Percentiles rank a stretch among this genome's conserved stretches.
phyloP scores from a whole-genome alignment of 2,888 invertebrate species.

The Nemurella pictetii region DNA sequence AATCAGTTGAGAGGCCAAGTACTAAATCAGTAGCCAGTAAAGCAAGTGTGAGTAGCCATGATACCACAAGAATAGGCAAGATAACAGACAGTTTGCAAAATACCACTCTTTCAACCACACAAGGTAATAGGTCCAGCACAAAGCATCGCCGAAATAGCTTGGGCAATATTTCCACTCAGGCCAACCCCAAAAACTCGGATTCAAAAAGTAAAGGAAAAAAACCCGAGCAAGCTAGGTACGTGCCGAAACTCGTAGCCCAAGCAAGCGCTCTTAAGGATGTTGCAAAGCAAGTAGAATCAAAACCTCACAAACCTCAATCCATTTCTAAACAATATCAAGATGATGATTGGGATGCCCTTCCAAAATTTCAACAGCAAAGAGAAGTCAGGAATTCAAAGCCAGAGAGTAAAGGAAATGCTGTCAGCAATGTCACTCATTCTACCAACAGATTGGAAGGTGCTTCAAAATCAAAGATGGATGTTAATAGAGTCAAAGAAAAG shows the following conservation, averaged over 20 bases:
- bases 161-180: conserved; percentile 27
- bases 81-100: conserved; percentile 48
- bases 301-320: conserved; percentile 31
- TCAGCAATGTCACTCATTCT: conserved; percentile 26
- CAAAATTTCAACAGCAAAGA: conserved; percentile 4
- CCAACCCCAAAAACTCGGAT: conserved; percentile 33
- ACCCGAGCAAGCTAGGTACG: conserved; percentile 60
- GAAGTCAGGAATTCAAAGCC: conserved; percentile 12
- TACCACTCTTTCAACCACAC: conserved; percentile 44
- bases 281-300: conserved; percentile 46
- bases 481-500: neutral
- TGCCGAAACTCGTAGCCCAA: conserved; percentile 56
- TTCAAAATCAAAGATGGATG: conserved; percentile 29
- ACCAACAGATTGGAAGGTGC: conserved; percentile 23
- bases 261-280: conserved; percentile 52
- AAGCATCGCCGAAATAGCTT: conserved; percentile 41
- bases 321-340: conserved; percentile 17
- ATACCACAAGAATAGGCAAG: conserved; percentile 44
- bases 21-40: conserved; percentile 31
- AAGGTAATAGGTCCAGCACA: conserved; percentile 41
- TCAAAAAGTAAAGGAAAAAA: conserved; percentile 53
- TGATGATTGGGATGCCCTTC: conserved; percentile 38
- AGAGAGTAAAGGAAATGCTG: conserved; percentile 23
- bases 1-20: neutral
- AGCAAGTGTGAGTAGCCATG: conserved; percentile 22